These are phyloP conservation scores for Zele albiditarsus DNA, from an alignment of 2,888 invertebrate species.

Conservation along the genomic window DNA sequence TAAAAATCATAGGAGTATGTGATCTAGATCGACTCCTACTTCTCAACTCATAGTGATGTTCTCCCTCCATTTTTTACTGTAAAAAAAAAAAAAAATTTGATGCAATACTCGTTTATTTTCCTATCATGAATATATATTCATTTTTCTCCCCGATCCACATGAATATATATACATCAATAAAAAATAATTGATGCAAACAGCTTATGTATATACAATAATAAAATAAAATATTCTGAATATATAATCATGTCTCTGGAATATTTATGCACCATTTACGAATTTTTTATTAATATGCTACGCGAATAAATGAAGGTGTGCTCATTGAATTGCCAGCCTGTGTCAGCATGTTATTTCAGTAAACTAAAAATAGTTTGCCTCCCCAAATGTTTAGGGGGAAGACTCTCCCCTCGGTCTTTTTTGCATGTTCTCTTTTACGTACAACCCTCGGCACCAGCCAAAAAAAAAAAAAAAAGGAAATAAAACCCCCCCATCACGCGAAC, in stretches of 20 bases:
- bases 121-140: not conserved
- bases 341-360: constrained; percentile 38
- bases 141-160: not conserved
- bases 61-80: constrained; percentile 61
- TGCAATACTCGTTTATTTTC: not conserved
- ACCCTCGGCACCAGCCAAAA: not conserved
- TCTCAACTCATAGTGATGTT: constrained; percentile 67
- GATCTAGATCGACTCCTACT: constrained; percentile 69
- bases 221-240: not conserved
- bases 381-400: constrained; percentile 37
- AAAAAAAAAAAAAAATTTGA: constrained; percentile 25
- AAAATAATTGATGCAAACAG: not conserved
- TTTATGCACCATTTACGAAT: not conserved
- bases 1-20: constrained; percentile 63
- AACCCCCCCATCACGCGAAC: not conserved
- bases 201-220: not conserved
- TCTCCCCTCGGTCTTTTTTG: constrained; percentile 15
- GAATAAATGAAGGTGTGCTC: not conserved
- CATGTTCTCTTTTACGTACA: not conserved
- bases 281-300: not conserved
- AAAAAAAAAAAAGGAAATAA: not conserved
- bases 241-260: not conserved
- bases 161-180: not conserved
- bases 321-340: not conserved
- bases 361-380: constrained; percentile 52